Evolutionary conservation across 2,113 vertebrate genomes (phyloP), one percentile per base, ranked within the genome.

Genomic region (Seriola aureovittata): DNA sequence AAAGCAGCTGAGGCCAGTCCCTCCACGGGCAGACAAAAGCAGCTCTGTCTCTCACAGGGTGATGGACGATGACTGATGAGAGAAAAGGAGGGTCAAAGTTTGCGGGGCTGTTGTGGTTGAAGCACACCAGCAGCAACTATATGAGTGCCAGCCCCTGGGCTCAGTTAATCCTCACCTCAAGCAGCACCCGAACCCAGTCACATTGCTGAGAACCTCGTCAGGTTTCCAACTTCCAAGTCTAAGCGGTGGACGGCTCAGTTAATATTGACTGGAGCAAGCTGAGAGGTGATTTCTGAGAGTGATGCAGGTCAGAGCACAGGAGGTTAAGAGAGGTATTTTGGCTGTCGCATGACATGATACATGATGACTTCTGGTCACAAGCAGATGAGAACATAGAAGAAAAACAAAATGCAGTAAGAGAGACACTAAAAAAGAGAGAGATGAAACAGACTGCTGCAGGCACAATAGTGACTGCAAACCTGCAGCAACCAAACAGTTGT

Each of bases 21-120:
- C 6, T 72, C 73, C 84, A 71, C 80, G 40, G 29, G 70, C 75
- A 75, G 85, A 93, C 93, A 94, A 94, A 88, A 88, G 89, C 89
- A 82, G 75, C 71, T 82, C 90, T 92, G 92, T 93, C 85, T 89
- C 85, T 75, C 36, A 52, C 0, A 50, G 70, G 66, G 74, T 91
- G 91, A 94, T 84, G 89, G 91, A 92, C 21, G 90, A 92, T 92
- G 94, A 94, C 91, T 83, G 92, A 94, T 89, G 91, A 85, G 71
- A 78, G 67, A 77, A 62, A 59, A 73, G 68, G 58, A 59, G 58
- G 87, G 88, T 93, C 87, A 90, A 82, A 91, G 90, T 87, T 90
- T 64, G 64, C 19, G n/a, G 69, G 63, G 69, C 57, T 80, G 76
- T 65, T 21, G 5, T 55, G 40, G 82, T 44, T 86, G 67, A 86